Conservation (phyloP, 2,797 vertebrate genomes). For the Diceros bicornis region DNA sequence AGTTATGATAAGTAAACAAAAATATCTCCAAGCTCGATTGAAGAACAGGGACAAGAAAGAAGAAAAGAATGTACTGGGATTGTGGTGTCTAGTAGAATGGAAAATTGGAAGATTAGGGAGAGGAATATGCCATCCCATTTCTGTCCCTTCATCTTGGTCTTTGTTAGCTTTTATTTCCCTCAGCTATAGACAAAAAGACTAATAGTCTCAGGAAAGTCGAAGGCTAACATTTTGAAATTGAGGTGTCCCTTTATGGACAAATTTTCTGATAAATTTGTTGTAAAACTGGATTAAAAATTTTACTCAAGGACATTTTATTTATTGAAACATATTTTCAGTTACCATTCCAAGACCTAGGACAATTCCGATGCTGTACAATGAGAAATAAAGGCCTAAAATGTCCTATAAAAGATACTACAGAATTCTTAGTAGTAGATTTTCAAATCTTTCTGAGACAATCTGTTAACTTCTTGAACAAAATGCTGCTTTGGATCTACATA, state of each 20-base stretch:
- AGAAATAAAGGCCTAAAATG: not conserved
- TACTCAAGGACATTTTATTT: not conserved
- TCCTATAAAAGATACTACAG: not conserved
- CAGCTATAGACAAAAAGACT: not conserved
- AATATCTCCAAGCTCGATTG: not conserved
- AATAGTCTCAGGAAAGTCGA: not conserved
- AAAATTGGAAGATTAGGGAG: not conserved
- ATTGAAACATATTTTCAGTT: conserved; percentile 12
- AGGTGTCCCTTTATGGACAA: not conserved
- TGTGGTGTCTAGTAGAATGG: no score
- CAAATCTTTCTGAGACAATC: not conserved
- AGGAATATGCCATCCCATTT: not conserved
- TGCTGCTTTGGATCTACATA: not conserved
- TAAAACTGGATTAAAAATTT: not conserved
- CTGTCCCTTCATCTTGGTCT: not conserved
- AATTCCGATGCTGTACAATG: not conserved
- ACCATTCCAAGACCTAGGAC: not conserved
- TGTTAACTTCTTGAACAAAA: conserved; percentile 46
- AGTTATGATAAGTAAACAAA: not conserved
- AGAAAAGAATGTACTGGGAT: not conserved
- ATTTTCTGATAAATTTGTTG: not conserved
- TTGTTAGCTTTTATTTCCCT: not conserved
- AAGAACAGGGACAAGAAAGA: not conserved
- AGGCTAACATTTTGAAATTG: conserved; percentile 4
- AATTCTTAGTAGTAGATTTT: not conserved